These are phyloP conservation scores for Brachyalestes nurse DNA, from an alignment of 2,797 vertebrate genomes.

Conservation along the genomic window DNA sequence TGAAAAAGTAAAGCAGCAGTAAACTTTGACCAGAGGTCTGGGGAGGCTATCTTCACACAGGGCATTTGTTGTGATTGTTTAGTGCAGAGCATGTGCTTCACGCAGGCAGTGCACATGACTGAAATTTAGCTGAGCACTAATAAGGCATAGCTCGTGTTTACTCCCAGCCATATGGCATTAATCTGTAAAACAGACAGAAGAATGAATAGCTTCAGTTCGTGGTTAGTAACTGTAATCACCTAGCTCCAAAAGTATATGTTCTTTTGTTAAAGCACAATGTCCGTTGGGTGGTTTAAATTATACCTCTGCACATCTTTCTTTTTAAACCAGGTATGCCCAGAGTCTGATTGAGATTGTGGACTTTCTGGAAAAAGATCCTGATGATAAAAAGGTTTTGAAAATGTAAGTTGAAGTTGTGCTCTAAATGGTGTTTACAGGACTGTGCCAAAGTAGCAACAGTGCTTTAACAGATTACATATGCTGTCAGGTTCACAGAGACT, in stretches of 20 bases:
- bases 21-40: not conserved
- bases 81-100: not conserved
- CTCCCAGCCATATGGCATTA: not conserved
- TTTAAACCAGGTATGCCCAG: constrained; percentile 88
- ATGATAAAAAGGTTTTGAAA: constrained; percentile 86
- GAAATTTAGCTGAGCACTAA: not conserved
- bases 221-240: not conserved
- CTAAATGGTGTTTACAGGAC: not conserved
- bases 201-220: not conserved
- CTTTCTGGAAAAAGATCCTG: constrained; percentile 88
- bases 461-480: constrained; percentile 2
- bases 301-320: constrained; percentile 24
- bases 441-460: not conserved
- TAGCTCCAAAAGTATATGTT: not conserved
- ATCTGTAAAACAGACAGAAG: no score
- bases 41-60: not conserved
- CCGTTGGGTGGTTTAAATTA: not conserved
- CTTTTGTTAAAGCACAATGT: not conserved
- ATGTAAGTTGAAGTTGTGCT: constrained; percentile 77
- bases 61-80: not conserved
- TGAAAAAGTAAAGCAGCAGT: not conserved
- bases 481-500: constrained; percentile 87
- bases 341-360: constrained; percentile 93
- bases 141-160: not conserved
- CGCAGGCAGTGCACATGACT: not conserved